Percentiles rank a stretch among this genome's conserved stretches.
Conservation (phyloP, 2,113 vertebrate genomes). For the Eubucco bourcierii region DNA sequence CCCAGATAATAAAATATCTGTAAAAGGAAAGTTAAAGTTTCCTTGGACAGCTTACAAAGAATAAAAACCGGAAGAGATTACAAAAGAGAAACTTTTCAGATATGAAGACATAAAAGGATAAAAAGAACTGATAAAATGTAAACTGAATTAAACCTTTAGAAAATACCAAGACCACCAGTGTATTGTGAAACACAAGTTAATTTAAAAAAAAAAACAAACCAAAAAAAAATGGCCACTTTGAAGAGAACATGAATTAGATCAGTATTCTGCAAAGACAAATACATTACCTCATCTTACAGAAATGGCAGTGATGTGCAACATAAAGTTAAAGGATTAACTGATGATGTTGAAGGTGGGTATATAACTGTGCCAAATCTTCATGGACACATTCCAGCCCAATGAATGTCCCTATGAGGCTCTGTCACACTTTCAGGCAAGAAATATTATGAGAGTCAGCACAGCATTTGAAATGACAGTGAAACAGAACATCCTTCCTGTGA, state of each 20-base stretch:
- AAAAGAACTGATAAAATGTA: background rate
- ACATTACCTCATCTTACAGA: background rate
- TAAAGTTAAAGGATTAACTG: conserved; percentile 14
- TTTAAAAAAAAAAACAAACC: background rate
- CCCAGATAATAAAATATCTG: background rate
- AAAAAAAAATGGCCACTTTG: background rate
- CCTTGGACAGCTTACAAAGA: background rate
- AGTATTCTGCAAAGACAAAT: background rate
- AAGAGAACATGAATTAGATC: background rate
- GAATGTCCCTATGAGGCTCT: background rate
- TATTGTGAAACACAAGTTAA: background rate
- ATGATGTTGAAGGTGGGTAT: background rate
- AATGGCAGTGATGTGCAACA: background rate
- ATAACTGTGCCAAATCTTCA: background rate
- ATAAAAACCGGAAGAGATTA: background rate
- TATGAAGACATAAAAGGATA: background rate
- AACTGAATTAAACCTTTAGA: background rate
- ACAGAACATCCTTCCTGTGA: conserved; percentile 3
- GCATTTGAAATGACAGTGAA: background rate
- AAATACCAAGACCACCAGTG: background rate
- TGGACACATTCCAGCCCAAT: background rate
- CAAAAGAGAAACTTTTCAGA: background rate
- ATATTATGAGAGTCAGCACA: background rate
- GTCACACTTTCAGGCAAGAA: background rate
- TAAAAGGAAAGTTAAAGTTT: background rate